Base-by-base conservation (phyloP, 2,113 vertebrate species). In the Synodontis membranacea region DNA sequence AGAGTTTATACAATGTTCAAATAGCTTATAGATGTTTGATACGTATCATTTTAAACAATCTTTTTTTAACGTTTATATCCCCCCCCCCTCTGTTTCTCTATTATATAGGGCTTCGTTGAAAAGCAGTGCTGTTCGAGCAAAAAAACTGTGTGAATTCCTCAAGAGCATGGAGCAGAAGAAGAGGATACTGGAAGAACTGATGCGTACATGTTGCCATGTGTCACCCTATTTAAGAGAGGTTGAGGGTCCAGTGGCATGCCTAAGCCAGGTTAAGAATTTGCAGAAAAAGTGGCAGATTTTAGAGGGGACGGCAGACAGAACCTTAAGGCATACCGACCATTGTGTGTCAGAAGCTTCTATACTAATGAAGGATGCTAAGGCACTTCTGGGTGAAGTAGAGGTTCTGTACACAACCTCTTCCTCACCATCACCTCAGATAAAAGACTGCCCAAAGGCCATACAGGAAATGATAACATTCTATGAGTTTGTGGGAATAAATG, bases 281-380 rank as follows among this genome's bases (percentile, higher is more conserved):
- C 95, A 96, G 84, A 93, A 92, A 37, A 91, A 94, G 81, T 97
- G 96, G 96, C 94, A 94, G 74, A 95, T 94, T 39, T 87, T 95
- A 23, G 94, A 96, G 34, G 93, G 91, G 6, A 88, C 91, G 8
- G 91, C 95, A 81, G 94, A 95, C 74, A 95, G 92, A 91, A 96
- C 94, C 80, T 90, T 93, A 21, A 93, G 92, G 68, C 95, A 93
- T 1, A 91, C 96, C 2, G 84, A 91, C 2, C 92, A 92, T 48
- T 93, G 95, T 83, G 89, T 90, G 0, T 81, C 91, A 34, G 97
- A 97, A 8, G 93, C 94, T 44, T 89, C 89, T 3, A 58, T 86
- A 21, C 89, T 98, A 4, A 90, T 94, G 79, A 89, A 83, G 79
- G 93, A 95, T 88, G 90, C 94, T 0, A 86, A 88, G 52, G 92